These are phyloP conservation scores for Coccyzus lansbergi DNA, from an alignment of 2,797 vertebrate genomes.

Conservation along the genomic window DNA sequence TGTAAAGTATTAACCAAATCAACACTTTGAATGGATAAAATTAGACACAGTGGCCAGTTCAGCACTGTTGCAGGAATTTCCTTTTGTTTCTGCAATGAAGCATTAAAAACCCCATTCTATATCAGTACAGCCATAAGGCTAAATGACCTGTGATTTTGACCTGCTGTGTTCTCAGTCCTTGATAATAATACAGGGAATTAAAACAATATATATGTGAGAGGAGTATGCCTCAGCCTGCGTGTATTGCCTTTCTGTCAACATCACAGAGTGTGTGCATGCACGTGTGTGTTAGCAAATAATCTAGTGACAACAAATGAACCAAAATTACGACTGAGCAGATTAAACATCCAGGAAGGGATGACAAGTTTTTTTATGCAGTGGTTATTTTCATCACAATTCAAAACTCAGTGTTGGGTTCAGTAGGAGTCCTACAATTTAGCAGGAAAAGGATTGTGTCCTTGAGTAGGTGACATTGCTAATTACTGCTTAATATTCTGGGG, in stretches of 20 bases:
- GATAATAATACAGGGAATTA: neutral
- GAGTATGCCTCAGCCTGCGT: neutral
- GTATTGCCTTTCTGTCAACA: neutral
- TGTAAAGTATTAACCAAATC: neutral
- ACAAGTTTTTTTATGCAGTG: neutral
- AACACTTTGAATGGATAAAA: neutral
- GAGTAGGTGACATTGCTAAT: neutral
- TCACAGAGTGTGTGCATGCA: neutral
- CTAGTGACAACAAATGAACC: constrained; percentile 26
- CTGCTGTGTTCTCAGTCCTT: neutral
- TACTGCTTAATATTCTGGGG: neutral
- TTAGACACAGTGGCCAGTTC: neutral
- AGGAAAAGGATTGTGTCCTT: neutral
- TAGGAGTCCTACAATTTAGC: neutral
- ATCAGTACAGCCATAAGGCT: neutral
- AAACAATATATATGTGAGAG: neutral
- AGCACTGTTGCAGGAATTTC: neutral
- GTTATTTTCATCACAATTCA: neutral
- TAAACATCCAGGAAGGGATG: constrained; percentile 31
- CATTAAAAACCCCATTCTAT: neutral
- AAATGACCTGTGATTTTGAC: neutral
- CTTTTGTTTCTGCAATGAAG: constrained; percentile 1
- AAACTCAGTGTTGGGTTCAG: neutral
- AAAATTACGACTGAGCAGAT: constrained; percentile 38
- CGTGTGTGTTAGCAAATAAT: constrained; percentile 37